Conservation (phyloP, 2,888 invertebrate genomes). For the Leucophora obtusa region DNA sequence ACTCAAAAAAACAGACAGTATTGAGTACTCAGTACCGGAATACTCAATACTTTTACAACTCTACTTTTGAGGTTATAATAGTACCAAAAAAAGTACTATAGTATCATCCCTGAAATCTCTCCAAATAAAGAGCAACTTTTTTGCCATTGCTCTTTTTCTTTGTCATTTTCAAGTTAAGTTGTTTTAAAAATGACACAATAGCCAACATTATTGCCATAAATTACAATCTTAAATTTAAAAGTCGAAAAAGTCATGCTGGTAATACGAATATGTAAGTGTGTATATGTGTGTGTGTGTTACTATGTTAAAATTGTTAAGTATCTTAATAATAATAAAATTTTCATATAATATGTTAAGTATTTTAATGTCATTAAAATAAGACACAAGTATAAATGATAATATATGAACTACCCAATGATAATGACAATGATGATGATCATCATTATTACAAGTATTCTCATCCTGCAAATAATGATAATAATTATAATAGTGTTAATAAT, state of each 20-base stretch:
- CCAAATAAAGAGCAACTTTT: background rate
- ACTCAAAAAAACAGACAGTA: no score
- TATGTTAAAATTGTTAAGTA: conserved; percentile 53
- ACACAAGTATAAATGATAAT: conserved; percentile 39
- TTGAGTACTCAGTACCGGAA: no score
- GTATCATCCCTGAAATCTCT: no score
- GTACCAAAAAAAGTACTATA: no score
- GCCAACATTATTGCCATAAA: conserved; percentile 54
- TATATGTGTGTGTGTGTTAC: conserved; percentile 6
- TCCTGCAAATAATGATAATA: conserved; percentile 48
- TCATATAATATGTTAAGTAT: conserved; percentile 20
- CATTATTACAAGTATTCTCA: conserved; percentile 14
- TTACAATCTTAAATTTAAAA: conserved; percentile 50
- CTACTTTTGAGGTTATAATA: no score
- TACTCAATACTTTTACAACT: no score
- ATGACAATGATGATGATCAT: conserved; percentile 34
- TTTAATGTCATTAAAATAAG: conserved; percentile 55
- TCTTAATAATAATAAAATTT: conserved; percentile 52
- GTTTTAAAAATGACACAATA: conserved; percentile 41
- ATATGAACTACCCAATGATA: conserved; percentile 15
- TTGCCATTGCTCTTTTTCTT: background rate
- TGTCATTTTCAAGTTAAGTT: background rate
- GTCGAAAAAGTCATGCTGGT: conserved; percentile 21
- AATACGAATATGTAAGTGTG: background rate
- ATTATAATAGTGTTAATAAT: conserved; percentile 56